Evolutionary conservation across 2,888 invertebrate species (phyloP), one percentile per base, ranked within the genome.

Genomic region (Pseudococcus viburni): DNA sequence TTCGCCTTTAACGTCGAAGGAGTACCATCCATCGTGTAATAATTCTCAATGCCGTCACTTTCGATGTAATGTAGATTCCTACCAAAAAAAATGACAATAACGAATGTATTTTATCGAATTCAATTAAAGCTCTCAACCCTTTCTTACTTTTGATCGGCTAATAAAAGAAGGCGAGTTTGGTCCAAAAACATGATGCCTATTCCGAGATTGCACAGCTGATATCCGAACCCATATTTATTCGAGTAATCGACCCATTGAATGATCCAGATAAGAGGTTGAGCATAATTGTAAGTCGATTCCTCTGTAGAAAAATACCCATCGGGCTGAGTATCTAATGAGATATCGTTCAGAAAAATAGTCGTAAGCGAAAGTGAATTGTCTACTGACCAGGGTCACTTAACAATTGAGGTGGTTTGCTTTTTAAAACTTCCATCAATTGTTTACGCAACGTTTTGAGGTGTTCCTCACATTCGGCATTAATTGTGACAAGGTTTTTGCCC

Each of bases 221-320:
- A 99, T 0, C 99, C 99, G 91, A 99, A 97, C 22, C 99, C 99
- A 92, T 99, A 99, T 92, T 99, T 99, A 93, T 99, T 99, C 48
- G 98, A 98, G 92, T 99, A 99, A 93, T 99, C 99, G 15, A 99
- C 99, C 99, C 99, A 99, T 92, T 99, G 99, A 91, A 97, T 96
- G 89, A 99, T 95, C 99, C 99, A 99, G 90, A 98, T 95, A 88
- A 99, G 94, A 0, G 99, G 99, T 90, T 97, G 96, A 0, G 97
- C 95, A 8, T 96, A 97, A 3, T 99, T 99, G 93, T 99, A 98
- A 55, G 90, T 90, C 85, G 90, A 89, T 88, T 91, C 90, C 88
- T 91, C 91, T 90, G 55, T 85, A 9, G 19, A 11, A 46, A 46
- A 46, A 46, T 11, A 46, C 1, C 1, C n/a, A n/a, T 46, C 19